Evolutionary conservation across 2,797 vertebrate species (phyloP), one percentile per base, ranked within the genome.

Genomic region (Champsocephalus gunnari): DNA sequence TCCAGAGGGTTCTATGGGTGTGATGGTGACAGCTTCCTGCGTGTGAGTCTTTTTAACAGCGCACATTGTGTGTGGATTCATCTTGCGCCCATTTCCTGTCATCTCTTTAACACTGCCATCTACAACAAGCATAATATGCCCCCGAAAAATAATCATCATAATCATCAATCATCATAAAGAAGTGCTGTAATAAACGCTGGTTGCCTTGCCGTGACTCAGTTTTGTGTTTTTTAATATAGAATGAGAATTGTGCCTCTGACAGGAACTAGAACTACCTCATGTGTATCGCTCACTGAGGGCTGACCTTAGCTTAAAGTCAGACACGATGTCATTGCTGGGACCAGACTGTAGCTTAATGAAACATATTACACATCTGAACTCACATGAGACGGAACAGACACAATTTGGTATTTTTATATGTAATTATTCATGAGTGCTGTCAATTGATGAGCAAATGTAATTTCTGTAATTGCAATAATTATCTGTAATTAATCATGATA

Each of bases 61-160:
- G 6, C 34, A 38, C 34, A 38, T 38, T 38, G 34, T 38, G 34
- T 38, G 34, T 38, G 34, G 34, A 38, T 38, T 38, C 34, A 38
- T 38, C 34, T 38, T 9, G 34, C 34, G 28, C 17, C 11, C 28
- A 56, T 56, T 34, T 56, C 54, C 28, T 5, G 4, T 28, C n/a
- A 19, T 43, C 38, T 43, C 57, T 41, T 19, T 5, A 44, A 24
- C 7, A 21, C 4, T 60, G n/a, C 41, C 13, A 0, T 48, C 60
- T 12, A n/a, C n/a, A 24, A 34, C 9, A 19, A 12, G 7, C 28
- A n/a, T 0, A 62, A 17, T 48, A 62, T 47, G 0, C 0, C 3
- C 43, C 21, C 13, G 0, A 3, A 32, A 28, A 34, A 47, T 0
- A 21, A 24, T 60, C 19, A 60, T 11, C 41, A 21, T 0, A 0